Percentiles rank a stretch among this genome's conserved stretches.
Evolutionary conservation across 2,888 invertebrate genomes (phyloP).

Genomic region (Scaptomyza parva): DNA sequence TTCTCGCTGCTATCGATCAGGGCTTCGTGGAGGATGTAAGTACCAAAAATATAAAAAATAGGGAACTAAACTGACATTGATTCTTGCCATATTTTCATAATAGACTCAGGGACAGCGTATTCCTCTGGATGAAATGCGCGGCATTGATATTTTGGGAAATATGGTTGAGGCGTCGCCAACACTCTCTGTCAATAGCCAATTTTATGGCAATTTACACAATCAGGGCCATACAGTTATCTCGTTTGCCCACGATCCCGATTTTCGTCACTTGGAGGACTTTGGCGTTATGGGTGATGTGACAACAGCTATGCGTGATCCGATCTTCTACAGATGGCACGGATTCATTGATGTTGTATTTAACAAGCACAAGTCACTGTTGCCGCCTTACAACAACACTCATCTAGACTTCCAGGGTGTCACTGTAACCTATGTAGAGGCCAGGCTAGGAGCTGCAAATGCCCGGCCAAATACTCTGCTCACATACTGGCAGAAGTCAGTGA

Average conservation of each 20-base stretch:
- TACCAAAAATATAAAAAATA: constrained; percentile 7
- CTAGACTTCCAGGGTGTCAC: constrained; percentile 65
- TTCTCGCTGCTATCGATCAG: constrained; percentile 90
- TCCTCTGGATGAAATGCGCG: constrained; percentile 85
- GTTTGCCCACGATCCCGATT: constrained; percentile 92
- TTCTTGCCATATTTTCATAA: neutral
- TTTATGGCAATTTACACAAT: constrained; percentile 93
- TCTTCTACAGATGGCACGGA: constrained; percentile 94
- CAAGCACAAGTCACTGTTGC: constrained; percentile 88
- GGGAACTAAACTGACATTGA: neutral
- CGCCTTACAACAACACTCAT: constrained; percentile 86
- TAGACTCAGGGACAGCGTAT: constrained; percentile 72
- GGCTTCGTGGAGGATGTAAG: constrained; percentile 88
- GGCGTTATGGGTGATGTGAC: constrained; percentile 92
- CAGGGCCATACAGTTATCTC: constrained; percentile 92
- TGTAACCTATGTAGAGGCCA: constrained; percentile 67
- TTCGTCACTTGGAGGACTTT: constrained; percentile 88
- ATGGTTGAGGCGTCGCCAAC: constrained; percentile 89
- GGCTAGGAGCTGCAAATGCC: constrained; percentile 63
- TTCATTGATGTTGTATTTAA: constrained; percentile 91
- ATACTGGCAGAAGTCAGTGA: constrained; percentile 92
- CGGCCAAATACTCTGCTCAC: constrained; percentile 88
- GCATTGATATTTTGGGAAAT: constrained; percentile 92
- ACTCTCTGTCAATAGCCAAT: constrained; percentile 88
- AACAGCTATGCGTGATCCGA: constrained; percentile 94